A percentile compares a stretch with the other conserved stretches of the same genome.
These are phyloP conservation scores for Crotophaga sulcirostris DNA, from an alignment of 2,113 vertebrate genomes.

Conservation along the genomic window DNA sequence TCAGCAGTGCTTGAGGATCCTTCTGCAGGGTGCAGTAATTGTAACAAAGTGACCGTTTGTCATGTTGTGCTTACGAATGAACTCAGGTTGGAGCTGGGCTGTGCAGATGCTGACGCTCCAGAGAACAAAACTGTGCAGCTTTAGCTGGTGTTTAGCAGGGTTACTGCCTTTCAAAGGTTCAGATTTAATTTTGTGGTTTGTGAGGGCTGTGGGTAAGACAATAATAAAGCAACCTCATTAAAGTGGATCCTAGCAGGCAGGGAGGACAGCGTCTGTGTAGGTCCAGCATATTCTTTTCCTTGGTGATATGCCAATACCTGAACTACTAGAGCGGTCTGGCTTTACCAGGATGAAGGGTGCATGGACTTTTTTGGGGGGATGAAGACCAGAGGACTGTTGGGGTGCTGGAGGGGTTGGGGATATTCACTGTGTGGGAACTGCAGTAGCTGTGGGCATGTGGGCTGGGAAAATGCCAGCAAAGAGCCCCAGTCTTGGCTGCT, in stretches of 20 bases:
- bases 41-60: background rate
- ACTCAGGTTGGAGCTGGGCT: background rate
- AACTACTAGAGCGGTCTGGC: background rate
- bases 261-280: background rate
- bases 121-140: background rate
- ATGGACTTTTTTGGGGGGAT: background rate
- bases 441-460: background rate
- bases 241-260: background rate
- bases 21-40: background rate
- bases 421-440: background rate
- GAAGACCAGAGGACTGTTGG: background rate
- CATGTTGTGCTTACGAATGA: background rate
- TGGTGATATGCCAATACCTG: background rate
- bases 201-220: background rate
- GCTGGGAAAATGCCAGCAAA: background rate
- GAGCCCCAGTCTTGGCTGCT: background rate
- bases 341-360: background rate
- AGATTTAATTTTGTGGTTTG: background rate
- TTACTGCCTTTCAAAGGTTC: background rate
- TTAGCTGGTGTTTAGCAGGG: background rate
- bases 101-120: accelerated
- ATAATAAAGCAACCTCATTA: background rate
- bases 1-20: background rate
- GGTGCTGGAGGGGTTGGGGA: background rate
- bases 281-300: background rate